Conservation (phyloP, 2,888 invertebrate genomes). For the Erynnis tages region DNA sequence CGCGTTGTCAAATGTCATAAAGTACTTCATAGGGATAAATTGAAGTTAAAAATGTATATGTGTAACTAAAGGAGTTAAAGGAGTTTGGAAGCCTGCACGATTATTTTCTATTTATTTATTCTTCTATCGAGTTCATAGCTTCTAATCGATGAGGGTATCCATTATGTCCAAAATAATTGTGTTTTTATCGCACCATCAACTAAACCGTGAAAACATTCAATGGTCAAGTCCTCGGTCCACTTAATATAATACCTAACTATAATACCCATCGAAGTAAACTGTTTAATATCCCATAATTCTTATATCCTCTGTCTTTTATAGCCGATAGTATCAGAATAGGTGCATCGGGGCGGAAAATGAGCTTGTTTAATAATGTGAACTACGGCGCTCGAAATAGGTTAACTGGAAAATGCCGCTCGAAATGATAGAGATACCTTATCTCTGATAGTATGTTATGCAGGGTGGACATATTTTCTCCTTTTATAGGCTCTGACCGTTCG, state of each 20-base stretch:
- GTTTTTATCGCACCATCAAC: too few species aligned
- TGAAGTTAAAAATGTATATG: too few species aligned
- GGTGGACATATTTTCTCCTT: constrained; percentile 13
- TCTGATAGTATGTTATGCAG: constrained; percentile 18
- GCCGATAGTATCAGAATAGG: constrained; percentile 34
- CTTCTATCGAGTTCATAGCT: too few species aligned
- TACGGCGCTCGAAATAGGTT: constrained; percentile 40
- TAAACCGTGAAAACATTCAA: too few species aligned
- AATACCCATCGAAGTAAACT: background rate
- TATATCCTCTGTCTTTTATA: constrained; percentile 11
- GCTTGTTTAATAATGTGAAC: constrained; percentile 43
- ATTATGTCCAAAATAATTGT: too few species aligned
- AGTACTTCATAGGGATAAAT: too few species aligned
- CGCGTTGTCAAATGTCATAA: too few species aligned
- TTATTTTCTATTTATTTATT: too few species aligned
- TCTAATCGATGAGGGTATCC: too few species aligned
- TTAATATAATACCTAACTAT: background rate
- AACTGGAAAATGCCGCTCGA: constrained; percentile 42
- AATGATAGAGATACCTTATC: constrained; percentile 30
- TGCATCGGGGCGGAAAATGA: constrained; percentile 42
- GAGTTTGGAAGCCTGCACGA: too few species aligned
- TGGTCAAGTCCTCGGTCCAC: background rate
- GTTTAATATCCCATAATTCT: constrained; percentile 14
- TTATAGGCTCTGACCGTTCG: constrained; percentile 16
- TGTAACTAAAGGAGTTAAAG: too few species aligned